Percentiles rank a stretch among this genome's conserved stretches.
phyloP scores from a whole-genome alignment of 2,888 invertebrate genomes.

The Mesorhabditis sp. region DNA sequence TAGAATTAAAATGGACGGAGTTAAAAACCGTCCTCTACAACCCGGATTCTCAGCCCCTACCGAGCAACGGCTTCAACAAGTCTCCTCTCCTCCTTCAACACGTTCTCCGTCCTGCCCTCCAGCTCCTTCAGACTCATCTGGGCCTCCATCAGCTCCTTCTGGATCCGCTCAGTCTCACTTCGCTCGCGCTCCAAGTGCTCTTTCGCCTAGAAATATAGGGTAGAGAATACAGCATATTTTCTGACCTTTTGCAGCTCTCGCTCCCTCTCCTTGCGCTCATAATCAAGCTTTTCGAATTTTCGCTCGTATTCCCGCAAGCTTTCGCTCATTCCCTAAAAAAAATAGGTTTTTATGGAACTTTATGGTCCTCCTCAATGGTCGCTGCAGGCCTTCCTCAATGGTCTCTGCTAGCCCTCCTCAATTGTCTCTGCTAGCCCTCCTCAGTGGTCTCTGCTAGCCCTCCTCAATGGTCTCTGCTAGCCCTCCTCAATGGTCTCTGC shows the following conservation, averaged over 20 bases:
- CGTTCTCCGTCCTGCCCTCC: conserved; percentile 29
- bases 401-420: background rate
- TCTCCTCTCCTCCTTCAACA: conserved; percentile 20
- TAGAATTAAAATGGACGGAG: background rate
- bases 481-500: background rate
- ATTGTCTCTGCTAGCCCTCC: background rate
- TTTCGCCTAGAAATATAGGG: conserved; percentile 15
- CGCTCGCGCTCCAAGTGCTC: conserved; percentile 30
- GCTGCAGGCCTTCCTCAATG: background rate
- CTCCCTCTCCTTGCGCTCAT: conserved; percentile 39
- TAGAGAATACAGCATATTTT: background rate
- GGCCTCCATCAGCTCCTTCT: conserved; percentile 32
- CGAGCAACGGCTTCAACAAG: background rate
- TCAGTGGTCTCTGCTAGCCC: background rate
- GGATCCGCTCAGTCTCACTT: conserved; percentile 21
- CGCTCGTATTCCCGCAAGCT: conserved; percentile 45
- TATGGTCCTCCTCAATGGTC: background rate
- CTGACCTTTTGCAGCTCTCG: conserved; percentile 25
- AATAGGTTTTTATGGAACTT: background rate
- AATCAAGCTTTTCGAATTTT: conserved; percentile 37
- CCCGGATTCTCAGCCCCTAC: background rate
- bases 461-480: background rate
- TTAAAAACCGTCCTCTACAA: no score
- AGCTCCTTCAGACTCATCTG: conserved; percentile 26
- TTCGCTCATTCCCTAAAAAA: conserved; percentile 40